A percentile compares a stretch with the other conserved stretches of the same genome.
Conservation (phyloP, 2,113 vertebrate genomes). For the Pimephales promelas region DNA sequence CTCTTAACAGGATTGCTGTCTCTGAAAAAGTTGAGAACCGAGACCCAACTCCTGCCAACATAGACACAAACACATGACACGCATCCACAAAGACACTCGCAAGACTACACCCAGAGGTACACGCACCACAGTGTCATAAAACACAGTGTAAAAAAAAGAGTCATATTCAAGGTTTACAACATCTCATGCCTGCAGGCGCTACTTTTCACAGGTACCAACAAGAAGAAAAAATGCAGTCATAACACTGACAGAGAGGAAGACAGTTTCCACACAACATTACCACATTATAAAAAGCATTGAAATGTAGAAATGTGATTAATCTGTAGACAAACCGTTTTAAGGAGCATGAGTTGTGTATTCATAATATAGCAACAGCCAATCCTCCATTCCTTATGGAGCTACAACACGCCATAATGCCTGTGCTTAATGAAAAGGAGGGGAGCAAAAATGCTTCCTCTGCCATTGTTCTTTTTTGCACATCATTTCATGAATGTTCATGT, state of each 20-base stretch:
- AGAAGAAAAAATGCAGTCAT: not conserved
- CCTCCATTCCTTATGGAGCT: conserved; percentile 23
- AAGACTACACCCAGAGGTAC: not conserved
- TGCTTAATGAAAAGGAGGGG: conserved; percentile 8
- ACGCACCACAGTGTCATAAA: not conserved
- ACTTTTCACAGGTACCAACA: conserved; percentile 12
- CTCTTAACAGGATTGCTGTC: conserved; percentile 70
- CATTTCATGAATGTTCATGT: not conserved
- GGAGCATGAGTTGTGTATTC: not conserved
- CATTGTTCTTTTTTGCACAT: not conserved
- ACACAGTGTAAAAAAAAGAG: conserved; percentile 4
- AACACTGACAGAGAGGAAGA: not conserved
- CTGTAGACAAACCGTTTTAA: not conserved
- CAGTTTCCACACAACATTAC: not conserved
- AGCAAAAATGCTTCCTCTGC: not conserved
- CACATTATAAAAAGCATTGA: not conserved
- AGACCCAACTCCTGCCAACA: conserved; percentile 53
- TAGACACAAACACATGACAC: not conserved
- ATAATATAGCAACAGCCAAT: conserved; percentile 7
- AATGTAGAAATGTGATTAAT: not conserved
- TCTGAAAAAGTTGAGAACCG: conserved; percentile 61
- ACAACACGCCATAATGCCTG: conserved; percentile 10
- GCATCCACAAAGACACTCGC: not conserved
- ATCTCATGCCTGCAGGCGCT: conserved; percentile 25
- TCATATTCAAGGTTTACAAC: conserved; percentile 4